A percentile compares a stretch with the other conserved stretches of the same genome.
These are phyloP conservation scores for Ptilodon capucinus DNA, from an alignment of 2,888 invertebrate genomes.

Conservation along the genomic window DNA sequence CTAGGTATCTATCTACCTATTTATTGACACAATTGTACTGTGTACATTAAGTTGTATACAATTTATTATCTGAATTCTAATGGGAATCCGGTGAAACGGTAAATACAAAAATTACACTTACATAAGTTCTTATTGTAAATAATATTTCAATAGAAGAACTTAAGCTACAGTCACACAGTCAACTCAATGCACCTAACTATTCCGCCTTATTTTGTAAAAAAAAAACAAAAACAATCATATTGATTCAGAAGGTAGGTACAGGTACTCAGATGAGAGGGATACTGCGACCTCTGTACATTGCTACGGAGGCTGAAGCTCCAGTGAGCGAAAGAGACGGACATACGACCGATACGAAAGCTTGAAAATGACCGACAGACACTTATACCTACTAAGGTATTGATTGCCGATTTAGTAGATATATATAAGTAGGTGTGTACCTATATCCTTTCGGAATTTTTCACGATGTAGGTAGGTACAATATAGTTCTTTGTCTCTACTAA, in stretches of 20 bases:
- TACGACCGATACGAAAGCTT: conserved; percentile 27
- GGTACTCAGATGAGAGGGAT: conserved; percentile 36
- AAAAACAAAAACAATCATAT: conserved; percentile 50
- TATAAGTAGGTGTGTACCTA: too few relatives aligned
- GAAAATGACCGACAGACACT: conserved; percentile 45
- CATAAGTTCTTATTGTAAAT: not conserved
- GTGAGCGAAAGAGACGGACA: conserved; percentile 49
- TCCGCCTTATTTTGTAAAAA: conserved; percentile 41
- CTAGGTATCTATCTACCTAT: too few relatives aligned
- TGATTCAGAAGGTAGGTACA: conserved; percentile 42
- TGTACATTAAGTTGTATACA: not conserved
- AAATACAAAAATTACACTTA: not conserved
- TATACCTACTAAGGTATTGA: conserved; percentile 25
- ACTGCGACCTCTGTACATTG: conserved; percentile 32
- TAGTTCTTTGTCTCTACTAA: conserved; percentile 25
- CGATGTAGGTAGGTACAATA: conserved; percentile 22
- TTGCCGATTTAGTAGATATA: conserved; percentile 17
- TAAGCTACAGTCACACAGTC: conserved; percentile 3
- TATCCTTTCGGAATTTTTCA: conserved; percentile 41
- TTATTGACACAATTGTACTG: too few relatives aligned
- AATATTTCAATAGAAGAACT: conserved; percentile 5
- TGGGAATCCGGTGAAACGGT: not conserved
- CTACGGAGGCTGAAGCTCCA: conserved; percentile 52
- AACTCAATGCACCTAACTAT: conserved; percentile 14
- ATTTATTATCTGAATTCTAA: too few relatives aligned